These are phyloP conservation scores for Mesocricetus auratus DNA, from an alignment of 2,113 vertebrate genomes.

Conservation along the genomic window DNA sequence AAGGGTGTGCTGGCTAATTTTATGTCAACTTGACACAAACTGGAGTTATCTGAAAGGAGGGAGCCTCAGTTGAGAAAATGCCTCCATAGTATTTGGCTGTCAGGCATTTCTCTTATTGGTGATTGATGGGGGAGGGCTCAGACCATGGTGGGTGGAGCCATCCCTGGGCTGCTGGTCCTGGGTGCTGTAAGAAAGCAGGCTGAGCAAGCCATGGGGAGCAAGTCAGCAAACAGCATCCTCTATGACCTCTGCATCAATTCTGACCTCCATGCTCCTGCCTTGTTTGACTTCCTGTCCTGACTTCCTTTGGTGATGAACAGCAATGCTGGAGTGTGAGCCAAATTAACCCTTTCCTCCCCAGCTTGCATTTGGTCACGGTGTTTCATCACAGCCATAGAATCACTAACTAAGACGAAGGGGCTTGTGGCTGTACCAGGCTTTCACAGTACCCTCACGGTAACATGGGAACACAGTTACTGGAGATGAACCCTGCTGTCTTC, in stretches of 20 bases:
- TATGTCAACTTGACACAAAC: not conserved
- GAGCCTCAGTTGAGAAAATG: not conserved
- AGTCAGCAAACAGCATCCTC: not conserved
- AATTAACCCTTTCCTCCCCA: not conserved
- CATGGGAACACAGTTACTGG: not conserved
- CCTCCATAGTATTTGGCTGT: not conserved
- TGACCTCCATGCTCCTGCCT: not conserved
- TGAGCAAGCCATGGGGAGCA: not conserved
- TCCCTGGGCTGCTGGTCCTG: not conserved
- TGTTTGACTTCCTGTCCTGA: not conserved
- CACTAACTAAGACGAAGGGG: not conserved
- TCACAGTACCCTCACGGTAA: rapidly evolving
- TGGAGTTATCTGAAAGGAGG: not conserved
- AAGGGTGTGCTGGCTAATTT: not conserved
- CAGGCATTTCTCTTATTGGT: not conserved
- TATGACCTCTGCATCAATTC: not conserved
- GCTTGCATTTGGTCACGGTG: not conserved
- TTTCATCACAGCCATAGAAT: not conserved
- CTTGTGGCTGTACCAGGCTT: too few relatives aligned
- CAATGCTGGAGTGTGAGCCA: not conserved
- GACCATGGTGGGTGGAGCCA: not conserved
- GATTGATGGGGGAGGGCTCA: not conserved
- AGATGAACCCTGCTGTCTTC: not conserved
- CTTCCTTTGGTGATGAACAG: not conserved
- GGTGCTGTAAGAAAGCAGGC: not conserved